phyloP scores from a whole-genome alignment of 92 coral and sea anemone genomes.

The Siderastrea radians region DNA sequence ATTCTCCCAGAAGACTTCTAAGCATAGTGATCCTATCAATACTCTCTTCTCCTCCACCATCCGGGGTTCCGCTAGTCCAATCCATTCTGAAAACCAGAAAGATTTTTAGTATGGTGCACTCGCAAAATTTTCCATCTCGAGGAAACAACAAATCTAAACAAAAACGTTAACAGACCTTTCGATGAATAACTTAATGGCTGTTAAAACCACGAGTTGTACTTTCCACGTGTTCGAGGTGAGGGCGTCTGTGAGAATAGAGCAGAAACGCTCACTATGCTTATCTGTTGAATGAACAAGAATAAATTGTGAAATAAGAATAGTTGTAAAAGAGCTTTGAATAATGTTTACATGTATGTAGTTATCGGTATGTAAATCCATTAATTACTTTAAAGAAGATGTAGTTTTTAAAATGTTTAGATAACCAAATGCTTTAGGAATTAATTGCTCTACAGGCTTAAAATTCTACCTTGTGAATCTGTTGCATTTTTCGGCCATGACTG shows the following conservation, averaged over 20 bases:
- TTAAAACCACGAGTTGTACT: constrained; percentile 86
- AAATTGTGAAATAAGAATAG: neutral
- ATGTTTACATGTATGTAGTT: too few species aligned
- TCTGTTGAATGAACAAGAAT: constrained; percentile 25
- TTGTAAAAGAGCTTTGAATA: neutral
- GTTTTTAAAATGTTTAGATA: too few species aligned
- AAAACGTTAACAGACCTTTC: constrained; percentile 65
- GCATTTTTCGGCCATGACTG: constrained; percentile 85
- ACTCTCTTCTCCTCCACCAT: constrained; percentile 32
- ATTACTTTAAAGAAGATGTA: too few species aligned
- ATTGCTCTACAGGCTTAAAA: neutral
- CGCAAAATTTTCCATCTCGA: neutral
- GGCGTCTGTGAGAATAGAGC: constrained; percentile 69
- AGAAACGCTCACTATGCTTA: constrained; percentile 67
- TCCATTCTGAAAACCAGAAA: constrained; percentile 49
- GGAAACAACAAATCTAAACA: neutral
- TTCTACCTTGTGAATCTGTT: constrained; percentile 65
- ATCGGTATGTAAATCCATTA: too few species aligned
- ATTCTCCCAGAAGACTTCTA: constrained; percentile 36
- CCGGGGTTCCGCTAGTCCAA: constrained; percentile 53
- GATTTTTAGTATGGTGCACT: neutral
- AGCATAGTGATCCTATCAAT: constrained; percentile 54
- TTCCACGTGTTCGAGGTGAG: constrained; percentile 91
- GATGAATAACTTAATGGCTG: constrained; percentile 76
- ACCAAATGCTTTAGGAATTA: too few species aligned